Evolutionary conservation across 2,797 vertebrate species (phyloP), one percentile per base, ranked within the genome.

Genomic region (Sarcoramphus papa): DNA sequence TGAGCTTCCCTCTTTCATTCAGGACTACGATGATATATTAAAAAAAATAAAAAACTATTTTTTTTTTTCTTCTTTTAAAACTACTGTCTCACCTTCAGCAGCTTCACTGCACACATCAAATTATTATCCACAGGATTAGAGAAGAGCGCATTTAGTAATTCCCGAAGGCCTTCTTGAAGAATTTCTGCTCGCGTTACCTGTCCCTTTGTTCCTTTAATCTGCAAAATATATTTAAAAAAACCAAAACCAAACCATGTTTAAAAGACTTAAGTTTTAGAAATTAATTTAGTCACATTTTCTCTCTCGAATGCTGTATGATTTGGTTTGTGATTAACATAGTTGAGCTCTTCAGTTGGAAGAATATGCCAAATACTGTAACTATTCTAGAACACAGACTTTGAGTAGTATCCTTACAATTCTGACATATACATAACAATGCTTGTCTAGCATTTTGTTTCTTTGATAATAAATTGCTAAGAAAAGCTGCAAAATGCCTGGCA

Each of bases 101-200:
- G 98, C 96, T 99, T 99, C 57, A 99, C 98, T 48, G 99, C 99
- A 82, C 99, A 99, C 91, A 99, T 99, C 79, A 99, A 98, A 97
- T 99, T 99, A 90, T 97, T 97, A 94, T 99, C 99, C 72, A 98
- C 89, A 8, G 99, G 99, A 89, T 98, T 98, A 90, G 98, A 98
- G 70, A 99, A 98, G n/a, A 99, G 98, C 19, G 98, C 97, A 82
- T 97, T 98, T 91, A 99, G 92, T 87, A 99, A 97, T 28, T 99
- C 98, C 53, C 98, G 98, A 70, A 99, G 98, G 28, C 98, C 99
- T 68, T 3, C 54, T 48, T 99, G 99, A 84, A 99, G 98, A 96
- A 99, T 93, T 9, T 98, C 96, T 47, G 99, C 99, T 97, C 99
- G 98, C 11, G 90, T 97, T 11, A 98, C 96, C 57, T 98, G 97